Evolutionary conservation across 2,888 invertebrate species (phyloP).

Genomic region (Cephus sareptanus): DNA sequence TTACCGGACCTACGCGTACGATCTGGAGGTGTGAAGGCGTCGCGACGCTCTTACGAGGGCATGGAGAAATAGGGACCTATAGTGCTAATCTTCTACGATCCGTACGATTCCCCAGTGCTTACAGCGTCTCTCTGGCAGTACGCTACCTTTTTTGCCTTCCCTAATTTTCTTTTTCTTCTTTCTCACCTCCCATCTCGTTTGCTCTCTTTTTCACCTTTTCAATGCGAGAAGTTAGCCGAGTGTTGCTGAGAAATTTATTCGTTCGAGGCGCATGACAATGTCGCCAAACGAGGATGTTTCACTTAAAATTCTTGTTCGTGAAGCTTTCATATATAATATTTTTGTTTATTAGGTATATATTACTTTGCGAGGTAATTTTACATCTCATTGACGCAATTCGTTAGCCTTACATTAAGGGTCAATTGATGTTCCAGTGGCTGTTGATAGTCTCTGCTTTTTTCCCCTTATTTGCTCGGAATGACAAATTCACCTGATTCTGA

Average conservation of each 20-base stretch:
- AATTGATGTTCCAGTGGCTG: not conserved
- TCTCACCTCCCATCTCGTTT: not conserved
- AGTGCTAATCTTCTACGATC: not conserved
- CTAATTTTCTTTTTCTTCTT: not conserved
- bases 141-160: not conserved
- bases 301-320: not conserved
- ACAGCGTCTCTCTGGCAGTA: not conserved
- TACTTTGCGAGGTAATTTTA: not conserved
- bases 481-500: not conserved
- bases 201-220: not conserved
- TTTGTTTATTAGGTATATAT: not conserved
- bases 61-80: not conserved
- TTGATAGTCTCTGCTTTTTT: not conserved
- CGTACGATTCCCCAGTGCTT: not conserved
- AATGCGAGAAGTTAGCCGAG: not conserved
- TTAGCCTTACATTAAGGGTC: not conserved
- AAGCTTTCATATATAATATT: not conserved
- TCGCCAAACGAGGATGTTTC: not conserved
- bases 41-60: not conserved
- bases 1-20: slow-evolving; percentile 25
- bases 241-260: not conserved
- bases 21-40: not conserved
- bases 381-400: not conserved
- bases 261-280: not conserved
- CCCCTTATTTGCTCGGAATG: not conserved